Conservation (phyloP, 2,797 vertebrate genomes). For the Sternarchorhynchus goeldii region DNA sequence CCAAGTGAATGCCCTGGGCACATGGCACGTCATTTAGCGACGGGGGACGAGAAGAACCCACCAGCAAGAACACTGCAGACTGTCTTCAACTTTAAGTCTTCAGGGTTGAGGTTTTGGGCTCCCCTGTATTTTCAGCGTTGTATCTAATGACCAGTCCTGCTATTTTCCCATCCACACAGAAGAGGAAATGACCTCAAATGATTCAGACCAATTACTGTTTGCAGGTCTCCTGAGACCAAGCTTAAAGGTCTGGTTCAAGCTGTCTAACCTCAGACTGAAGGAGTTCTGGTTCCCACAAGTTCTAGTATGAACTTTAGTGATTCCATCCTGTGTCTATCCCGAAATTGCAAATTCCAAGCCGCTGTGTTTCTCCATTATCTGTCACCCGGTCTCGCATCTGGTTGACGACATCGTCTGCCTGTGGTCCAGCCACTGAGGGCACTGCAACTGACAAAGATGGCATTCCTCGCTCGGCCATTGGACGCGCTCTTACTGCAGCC, state of each 20-base stretch:
- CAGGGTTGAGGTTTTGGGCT: constrained; percentile 46
- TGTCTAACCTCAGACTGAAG: constrained; percentile 54
- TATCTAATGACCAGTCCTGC: constrained; percentile 42
- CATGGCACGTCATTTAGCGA: neutral
- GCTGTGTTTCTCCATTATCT: constrained; percentile 46
- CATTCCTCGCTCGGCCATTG: neutral
- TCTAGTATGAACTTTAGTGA: constrained; percentile 50
- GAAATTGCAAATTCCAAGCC: constrained; percentile 45
- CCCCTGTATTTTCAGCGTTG: constrained; percentile 34
- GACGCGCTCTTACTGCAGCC: constrained; percentile 25
- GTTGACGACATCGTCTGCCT: neutral
- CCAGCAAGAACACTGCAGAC: constrained; percentile 18
- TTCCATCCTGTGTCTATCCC: constrained; percentile 49
- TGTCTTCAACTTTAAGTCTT: constrained; percentile 21
- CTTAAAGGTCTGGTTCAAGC: constrained; percentile 55
- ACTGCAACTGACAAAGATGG: constrained; percentile 24
- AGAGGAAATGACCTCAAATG: constrained; percentile 51
- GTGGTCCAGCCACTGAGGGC: constrained; percentile 25
- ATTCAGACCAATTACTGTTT: constrained; percentile 60
- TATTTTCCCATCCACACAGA: constrained; percentile 47
- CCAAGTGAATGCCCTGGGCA: no score
- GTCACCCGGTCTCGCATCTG: constrained; percentile 26
- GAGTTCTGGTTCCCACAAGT: constrained; percentile 52
- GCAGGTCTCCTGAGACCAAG: constrained; percentile 52
- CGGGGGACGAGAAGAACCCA: constrained; percentile 4